Percentiles rank a stretch among this genome's conserved stretches.
phyloP scores from a whole-genome alignment of 2,888 invertebrate genomes.

The Sclerodermus sp. region DNA sequence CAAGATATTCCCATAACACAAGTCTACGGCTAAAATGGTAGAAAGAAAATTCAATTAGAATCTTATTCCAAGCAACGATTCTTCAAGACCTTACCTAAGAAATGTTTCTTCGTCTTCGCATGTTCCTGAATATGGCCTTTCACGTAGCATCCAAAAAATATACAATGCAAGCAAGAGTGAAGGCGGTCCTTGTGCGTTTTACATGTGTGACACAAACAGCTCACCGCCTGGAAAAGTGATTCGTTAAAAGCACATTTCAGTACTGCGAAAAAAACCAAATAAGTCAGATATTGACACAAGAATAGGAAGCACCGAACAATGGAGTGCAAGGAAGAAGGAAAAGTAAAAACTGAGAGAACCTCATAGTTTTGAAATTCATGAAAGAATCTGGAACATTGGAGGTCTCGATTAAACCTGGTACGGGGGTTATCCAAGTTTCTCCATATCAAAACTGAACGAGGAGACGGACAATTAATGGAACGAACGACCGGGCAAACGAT shows the following conservation, averaged over 20 bases:
- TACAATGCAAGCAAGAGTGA: constrained; percentile 86
- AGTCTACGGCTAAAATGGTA: constrained; percentile 70
- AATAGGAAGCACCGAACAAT: background rate
- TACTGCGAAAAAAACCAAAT: background rate
- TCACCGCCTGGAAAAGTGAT: constrained; percentile 66
- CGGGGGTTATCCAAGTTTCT: too few species aligned
- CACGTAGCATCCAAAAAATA: constrained; percentile 87
- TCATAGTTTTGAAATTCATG: too few species aligned
- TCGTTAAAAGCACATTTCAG: background rate
- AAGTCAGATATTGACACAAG: too few species aligned
- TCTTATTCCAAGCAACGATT: background rate
- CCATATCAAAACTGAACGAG: too few species aligned
- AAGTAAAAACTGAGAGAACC: too few species aligned
- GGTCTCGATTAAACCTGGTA: too few species aligned
- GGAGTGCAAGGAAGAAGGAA: too few species aligned
- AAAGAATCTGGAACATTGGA: too few species aligned
- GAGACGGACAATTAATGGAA: too few species aligned
- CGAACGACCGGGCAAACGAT: too few species aligned
- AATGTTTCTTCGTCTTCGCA: constrained; percentile 78
- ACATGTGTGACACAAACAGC: constrained; percentile 82
- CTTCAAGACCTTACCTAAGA: constrained; percentile 61
- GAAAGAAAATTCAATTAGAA: too few species aligned
- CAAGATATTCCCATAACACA: constrained; percentile 85
- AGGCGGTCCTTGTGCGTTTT: constrained; percentile 77
- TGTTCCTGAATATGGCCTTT: constrained; percentile 86